Base-by-base conservation (phyloP, 2,797 vertebrate species). In the Centropyge bicolor region DNA sequence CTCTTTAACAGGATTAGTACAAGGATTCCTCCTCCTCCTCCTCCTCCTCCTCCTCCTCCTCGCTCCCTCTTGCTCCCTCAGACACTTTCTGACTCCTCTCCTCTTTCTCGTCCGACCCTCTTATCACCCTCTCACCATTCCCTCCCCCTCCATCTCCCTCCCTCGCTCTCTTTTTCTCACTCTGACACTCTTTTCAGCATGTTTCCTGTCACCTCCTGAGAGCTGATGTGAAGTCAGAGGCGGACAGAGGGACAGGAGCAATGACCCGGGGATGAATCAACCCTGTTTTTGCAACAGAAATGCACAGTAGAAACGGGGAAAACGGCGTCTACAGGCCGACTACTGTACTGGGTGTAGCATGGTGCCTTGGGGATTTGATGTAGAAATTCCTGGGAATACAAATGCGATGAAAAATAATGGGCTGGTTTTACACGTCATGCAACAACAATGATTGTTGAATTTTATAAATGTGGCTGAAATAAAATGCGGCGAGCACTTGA, bases 1-100 rank as follows among this genome's bases (percentile, higher is more conserved):
- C 52, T 64, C 56, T 84, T 70, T 82, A 85, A 89, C 72, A 79
- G 84, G 89, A 88, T 91, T 90, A 90, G 74, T 3, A 77, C 68
- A 73, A 65, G 52, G 76, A 86, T 56, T 54, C 38, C 54, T 80
- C 74, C 74, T 65, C 74, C 61, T 63, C 76, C 61, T 69, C 69
- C 41, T 16, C 40, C 63, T 40, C 41, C 27, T 31, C 27, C 27
- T 31, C 2, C 27, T 31, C 56, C 52, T 64, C 35, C 54, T 62
- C 8, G 64, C 67, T 78, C 45, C 54, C 79, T 70, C 57, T 54
- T 16, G 22, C 67, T 57, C 51, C 66, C 43, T 64, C 49, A 16
- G 4, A 74, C 20, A 57, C 77, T 70, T 41, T 69, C 48, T 67
- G 31, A 68, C 65, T 78, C 52, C 49, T 65, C 38, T 54, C 36